Evolutionary conservation across 30 jellyfish, hydroid and myxozoan genomes (phyloP), one percentile per base, ranked within the genome.

Genomic region (Clytia hemisphaerica): DNA sequence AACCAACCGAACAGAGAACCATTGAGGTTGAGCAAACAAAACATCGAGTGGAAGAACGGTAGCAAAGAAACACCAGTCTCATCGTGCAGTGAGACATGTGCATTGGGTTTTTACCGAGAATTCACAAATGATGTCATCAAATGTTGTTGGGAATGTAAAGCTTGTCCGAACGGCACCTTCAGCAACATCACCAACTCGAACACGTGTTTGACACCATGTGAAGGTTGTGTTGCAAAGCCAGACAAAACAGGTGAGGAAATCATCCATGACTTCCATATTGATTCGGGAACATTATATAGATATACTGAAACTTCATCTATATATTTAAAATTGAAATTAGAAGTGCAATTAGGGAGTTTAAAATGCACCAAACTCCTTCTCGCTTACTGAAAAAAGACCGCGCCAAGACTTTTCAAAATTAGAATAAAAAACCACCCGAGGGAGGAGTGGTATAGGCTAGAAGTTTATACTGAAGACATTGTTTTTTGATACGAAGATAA

Each of bases 121-220:
- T 28, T 60, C n/a, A 80, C 83, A 12, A 27, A n/a, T 12, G 67
- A 16, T 3, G 79, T 61, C 15, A 65, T 73, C 0, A 27, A 10
- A 26, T 76, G 93, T 44, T 89, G 98, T 37, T 89, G 98, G 98
- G 48, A 45, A 4, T 89, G 98, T 57, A 45, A 2, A 21, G 54
- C 45, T 18, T 89, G 98, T 44, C 92, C 92, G 1, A 61, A 71
- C 62, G 85, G 72, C 3, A 48, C 93, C 28, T 71, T 70, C 12
- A 74, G 93, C 37, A 83, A 71, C 48, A 25, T 44, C 54, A 70
- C 92, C 24, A 89, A 89, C 54, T 83, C 95, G 9, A 73, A 71
- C 9, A 24, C 71, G 7, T 89, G 98, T 63, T 10, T 29, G 4
- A 12, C 77, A 45, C 82, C 95, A 33, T 63, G 45, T 4, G 2